Evolutionary conservation across 2,113 vertebrate genomes (phyloP), one percentile per base, ranked within the genome.

Genomic region (Nicator chloris): DNA sequence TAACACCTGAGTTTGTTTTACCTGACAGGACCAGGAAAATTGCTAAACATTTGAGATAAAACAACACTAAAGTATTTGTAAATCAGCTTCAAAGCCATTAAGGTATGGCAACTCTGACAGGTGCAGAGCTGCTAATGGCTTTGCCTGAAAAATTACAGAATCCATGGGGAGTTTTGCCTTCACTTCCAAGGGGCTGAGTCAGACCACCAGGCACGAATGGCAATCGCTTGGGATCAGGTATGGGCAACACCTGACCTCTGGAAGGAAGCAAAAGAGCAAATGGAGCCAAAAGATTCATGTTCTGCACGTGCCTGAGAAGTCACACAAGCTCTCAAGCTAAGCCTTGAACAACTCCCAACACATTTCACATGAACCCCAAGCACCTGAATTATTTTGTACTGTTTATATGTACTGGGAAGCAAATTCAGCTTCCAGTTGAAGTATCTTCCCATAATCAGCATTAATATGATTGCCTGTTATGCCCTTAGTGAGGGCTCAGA

Each of bases 211-310:
- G 11, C 28, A 13, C 35, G 35, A 47, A 49, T 33, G 63, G 49
- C 18, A 56, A 15, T 15, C 1, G 1, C 24, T 31, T 47, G 17
- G 24, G 23, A 11, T 15, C 47, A 42, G 0, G 1, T 20, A 44
- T 15, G 39, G 30, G 45, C 30, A 60, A 7, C 2, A 23, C 3
- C 44, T 44, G 37, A 64, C 27, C 53, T 33, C 39, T 50, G 56
- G 56, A 40, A 81, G 33, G 30, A 71, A 40, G 28, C 2, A 23
- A 44, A 72, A 45, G 37, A 45, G 14, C 37, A 40, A 39, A 21
- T 16, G 6, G 16, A 49, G 42, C 11, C 6, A 3, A 63, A n/a
- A 77, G 21, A 24, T 4, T 69, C 53, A 18, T 2, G 10, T 40
- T 64, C n/a, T 69, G 31, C n/a, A 47, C 1, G 0, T 21, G 35